phyloP scores from a whole-genome alignment of 1,140 invertebrate genomes.

The Apis mellifera region Amel_HAv3.1 CM009933.2:4043501-4044000 shows the following conservation, averaged over 20 bases:
- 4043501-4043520: not conserved
- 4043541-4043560: too few relatives aligned
- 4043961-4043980: not conserved
- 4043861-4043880: not conserved
- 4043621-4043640: too few relatives aligned
- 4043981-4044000: not conserved
- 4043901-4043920: not conserved
- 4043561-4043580: not conserved
- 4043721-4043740: slow-evolving; percentile 25
- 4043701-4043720: not conserved
- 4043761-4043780: not conserved
- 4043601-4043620: too few relatives aligned
- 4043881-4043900: not conserved
- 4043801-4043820: not conserved
- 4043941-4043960: slow-evolving; percentile 24
- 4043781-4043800: slow-evolving; percentile 19
- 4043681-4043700: not conserved
- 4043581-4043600: not conserved
- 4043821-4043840: not conserved
- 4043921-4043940: not conserved
- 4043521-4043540: not conserved
- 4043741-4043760: not conserved
- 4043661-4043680: not conserved
- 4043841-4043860: not conserved
- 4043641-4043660: not conserved